These are phyloP conservation scores for Cinclus cinclus DNA, from an alignment of 2,113 vertebrate genomes.

Conservation along the genomic window DNA sequence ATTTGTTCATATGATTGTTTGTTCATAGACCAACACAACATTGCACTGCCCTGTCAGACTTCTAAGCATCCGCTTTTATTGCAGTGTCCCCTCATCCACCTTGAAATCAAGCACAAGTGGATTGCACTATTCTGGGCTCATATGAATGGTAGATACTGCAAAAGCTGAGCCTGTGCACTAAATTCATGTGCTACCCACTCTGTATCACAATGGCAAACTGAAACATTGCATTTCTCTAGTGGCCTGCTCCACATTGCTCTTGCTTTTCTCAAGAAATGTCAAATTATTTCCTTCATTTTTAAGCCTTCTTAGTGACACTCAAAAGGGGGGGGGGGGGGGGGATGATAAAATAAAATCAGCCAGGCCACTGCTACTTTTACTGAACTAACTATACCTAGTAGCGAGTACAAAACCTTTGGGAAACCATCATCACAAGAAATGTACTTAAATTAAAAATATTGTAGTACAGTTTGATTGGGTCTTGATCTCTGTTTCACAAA, in stretches of 20 bases:
- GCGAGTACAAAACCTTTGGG: slow-evolving; percentile 14
- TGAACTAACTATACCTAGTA: slow-evolving; percentile 27
- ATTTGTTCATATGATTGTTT: too few relatives aligned
- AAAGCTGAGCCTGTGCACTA: neutral
- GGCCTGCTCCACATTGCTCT: neutral
- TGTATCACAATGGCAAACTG: neutral
- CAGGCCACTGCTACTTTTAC: neutral
- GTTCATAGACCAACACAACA: neutral
- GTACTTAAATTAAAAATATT: slow-evolving; percentile 53
- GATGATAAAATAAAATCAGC: neutral
- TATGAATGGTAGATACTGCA: rapidly evolving
- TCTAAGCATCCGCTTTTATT: neutral
- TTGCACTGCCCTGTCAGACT: neutral
- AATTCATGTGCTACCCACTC: neutral
- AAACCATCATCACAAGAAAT: slow-evolving; percentile 46
- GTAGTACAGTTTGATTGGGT: neutral
- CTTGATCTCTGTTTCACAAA: slow-evolving; percentile 26
- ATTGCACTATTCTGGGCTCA: neutral
- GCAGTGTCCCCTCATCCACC: neutral
- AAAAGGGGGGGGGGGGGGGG: neutral
- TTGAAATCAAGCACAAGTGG: neutral
- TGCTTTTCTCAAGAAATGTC: neutral
- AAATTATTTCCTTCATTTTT: neutral
- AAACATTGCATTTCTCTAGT: neutral
- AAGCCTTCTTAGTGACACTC: neutral